phyloP scores from a whole-genome alignment of 2,113 vertebrate species.

The Pogonocichla stellata region DNA sequence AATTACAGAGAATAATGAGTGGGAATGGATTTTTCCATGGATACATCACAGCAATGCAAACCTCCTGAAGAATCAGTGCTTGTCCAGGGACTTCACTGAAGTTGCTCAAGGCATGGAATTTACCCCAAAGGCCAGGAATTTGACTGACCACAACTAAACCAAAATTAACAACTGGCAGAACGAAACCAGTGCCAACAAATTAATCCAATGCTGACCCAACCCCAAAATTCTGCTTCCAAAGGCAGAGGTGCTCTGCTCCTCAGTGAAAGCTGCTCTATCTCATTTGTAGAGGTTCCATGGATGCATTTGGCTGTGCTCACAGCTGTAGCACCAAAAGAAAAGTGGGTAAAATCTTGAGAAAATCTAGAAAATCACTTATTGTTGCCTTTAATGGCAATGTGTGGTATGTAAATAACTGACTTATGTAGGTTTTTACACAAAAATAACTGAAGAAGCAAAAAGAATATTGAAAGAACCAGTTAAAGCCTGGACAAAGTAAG shows the following conservation, averaged over 20 bases:
- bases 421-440: neutral
- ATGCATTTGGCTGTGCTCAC: neutral
- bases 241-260: neutral
- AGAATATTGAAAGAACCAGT: neutral
- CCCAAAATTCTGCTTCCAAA: neutral
- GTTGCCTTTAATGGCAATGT: neutral
- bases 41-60: rapidly evolving
- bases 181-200: rapidly evolving
- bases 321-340: neutral
- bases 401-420: neutral
- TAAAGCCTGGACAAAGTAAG: neutral
- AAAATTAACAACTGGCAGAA: neutral
- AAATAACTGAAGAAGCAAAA: neutral
- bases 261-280: neutral
- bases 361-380: neutral
- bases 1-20: neutral
- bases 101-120: neutral
- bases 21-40: neutral
- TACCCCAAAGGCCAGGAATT: neutral
- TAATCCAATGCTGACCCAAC: rapidly evolving
- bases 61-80: neutral
- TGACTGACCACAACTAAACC: neutral
- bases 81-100: neutral
- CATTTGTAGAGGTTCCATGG: neutral
- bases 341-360: neutral